Evolutionary conservation across 2,888 invertebrate species (phyloP), one percentile per base, ranked within the genome.

Genomic region (Xestia rhomboidea): DNA sequence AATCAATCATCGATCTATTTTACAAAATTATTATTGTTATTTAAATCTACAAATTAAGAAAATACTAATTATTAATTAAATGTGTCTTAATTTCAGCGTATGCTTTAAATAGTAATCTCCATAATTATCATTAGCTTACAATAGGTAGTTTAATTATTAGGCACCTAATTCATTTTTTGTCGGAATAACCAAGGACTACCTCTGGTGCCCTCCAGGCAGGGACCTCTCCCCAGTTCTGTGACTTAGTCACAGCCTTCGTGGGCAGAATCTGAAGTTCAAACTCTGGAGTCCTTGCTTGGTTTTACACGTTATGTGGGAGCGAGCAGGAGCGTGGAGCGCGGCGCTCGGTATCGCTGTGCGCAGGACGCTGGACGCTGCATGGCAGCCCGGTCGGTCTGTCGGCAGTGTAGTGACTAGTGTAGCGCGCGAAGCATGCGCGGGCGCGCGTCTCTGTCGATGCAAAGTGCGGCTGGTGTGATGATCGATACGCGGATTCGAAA

Each of bases 361-460:
- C 3, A 30, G 60, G 21, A 18, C 18, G 34, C 34, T 34, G 34
- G 2, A 34, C 34, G 34, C 34, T 34, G n/a, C n/a, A n/a, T n/a
- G 34, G 34, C 34, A 5, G 34, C 41, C 8, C 24, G 34, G 38
- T 18, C 21, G 24, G 5, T 21, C 0, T 8, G 10, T 62, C 15
- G 41, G 27, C 27, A 38, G 38, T 38, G 27, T 38, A n/a, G n/a
- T n/a, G n/a, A n/a, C n/a, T n/a, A 74, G 75, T 73, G 30, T 41
- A 49, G 66, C 46, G 76, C 57, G 81, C 15, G 81, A 54, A 81
- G 63, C 77, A 46, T 73, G 82, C 77, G 81, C 81, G 68, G 57
- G 68, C 68, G 71, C 82, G 75, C 64, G 76, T 70, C 27, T 60
- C 24, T 67, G 62, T 57, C 1, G 13, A 30, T 62, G 51, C 3